Evolutionary conservation across 2,888 invertebrate genomes (phyloP), one percentile per base, ranked within the genome.

Genomic region (Tholera decimalis): DNA sequence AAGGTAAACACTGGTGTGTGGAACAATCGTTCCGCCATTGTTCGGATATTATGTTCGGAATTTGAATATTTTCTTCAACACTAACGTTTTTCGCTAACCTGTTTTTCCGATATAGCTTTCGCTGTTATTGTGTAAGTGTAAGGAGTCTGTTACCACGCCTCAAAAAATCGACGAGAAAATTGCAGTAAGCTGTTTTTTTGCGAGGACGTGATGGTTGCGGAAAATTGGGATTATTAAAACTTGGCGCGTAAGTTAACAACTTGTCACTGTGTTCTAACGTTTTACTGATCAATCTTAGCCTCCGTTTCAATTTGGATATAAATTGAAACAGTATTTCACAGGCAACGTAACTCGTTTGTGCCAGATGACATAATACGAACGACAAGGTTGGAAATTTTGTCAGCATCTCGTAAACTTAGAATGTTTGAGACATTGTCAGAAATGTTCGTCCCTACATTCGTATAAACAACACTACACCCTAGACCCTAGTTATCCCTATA

Each of bases 1-100:
- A 64, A 80, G 79, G 85, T 84, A 77, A 83, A 77, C 74, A 69
- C 66, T 65, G 65, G 68, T 65, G 70, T 79, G 80, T 76, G 75
- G 69, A 76, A 57, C 57, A 51, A 55, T 54, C 71, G 78, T 80
- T 76, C 77, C 76, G n/a, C 73, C 75, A 83, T 85, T 84, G 85
- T 85, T 79, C 55, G 51, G 41, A 85, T 89, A 87, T 89, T 88
- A 85, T 86, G 80, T 82, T 82, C 83, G 71, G 82, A 83, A 87
- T 91, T 89, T 90, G 89, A 91, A 91, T 91, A 90, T 88, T 90
- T 88, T 87, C 83, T 76, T 83, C 78, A 76, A 80, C 74, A 85
- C 83, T 68, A 77, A 82, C 79, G 74, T 84, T 84, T 67, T 82
- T 80, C 77, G 80, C 76, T 82, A 83, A 87, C 83, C 80, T 83